phyloP scores from a whole-genome alignment of 2,113 vertebrate species.

The Elachura formosa region DNA sequence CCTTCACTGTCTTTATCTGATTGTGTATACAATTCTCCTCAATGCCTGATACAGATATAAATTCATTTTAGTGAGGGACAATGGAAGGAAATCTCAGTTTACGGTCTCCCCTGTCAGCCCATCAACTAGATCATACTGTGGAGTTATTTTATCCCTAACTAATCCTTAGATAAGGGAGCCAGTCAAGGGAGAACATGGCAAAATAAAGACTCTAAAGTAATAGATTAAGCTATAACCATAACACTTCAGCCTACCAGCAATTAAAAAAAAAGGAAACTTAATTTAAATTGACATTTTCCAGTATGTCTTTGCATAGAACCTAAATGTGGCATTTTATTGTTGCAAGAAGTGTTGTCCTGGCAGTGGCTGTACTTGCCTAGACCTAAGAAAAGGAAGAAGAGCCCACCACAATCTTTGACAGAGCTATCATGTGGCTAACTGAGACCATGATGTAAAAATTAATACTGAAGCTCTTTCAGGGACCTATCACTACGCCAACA shows the following conservation, averaged over 20 bases:
- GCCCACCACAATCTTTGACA: background rate
- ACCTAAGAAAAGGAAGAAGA: background rate
- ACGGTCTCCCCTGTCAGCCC: background rate
- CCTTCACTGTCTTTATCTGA: background rate
- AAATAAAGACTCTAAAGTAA: background rate
- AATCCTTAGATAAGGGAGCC: background rate
- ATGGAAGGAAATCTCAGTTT: background rate
- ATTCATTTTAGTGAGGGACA: background rate
- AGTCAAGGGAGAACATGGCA: background rate
- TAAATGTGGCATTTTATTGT: background rate
- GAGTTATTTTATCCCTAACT: background rate
- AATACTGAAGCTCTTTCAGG: background rate
- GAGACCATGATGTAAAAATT: background rate
- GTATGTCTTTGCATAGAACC: background rate
- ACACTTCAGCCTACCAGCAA: background rate
- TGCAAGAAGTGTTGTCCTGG: background rate
- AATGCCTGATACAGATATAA: background rate
- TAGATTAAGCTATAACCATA: background rate
- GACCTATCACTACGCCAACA: background rate
- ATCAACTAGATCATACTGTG: background rate
- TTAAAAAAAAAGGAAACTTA: background rate
- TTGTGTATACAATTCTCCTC: background rate
- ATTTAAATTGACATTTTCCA: background rate
- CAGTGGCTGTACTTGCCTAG: background rate
- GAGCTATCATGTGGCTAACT: background rate